Evolutionary conservation across 2,113 vertebrate genomes (phyloP).

Genomic region (Coregonus clupeaformis): DNA sequence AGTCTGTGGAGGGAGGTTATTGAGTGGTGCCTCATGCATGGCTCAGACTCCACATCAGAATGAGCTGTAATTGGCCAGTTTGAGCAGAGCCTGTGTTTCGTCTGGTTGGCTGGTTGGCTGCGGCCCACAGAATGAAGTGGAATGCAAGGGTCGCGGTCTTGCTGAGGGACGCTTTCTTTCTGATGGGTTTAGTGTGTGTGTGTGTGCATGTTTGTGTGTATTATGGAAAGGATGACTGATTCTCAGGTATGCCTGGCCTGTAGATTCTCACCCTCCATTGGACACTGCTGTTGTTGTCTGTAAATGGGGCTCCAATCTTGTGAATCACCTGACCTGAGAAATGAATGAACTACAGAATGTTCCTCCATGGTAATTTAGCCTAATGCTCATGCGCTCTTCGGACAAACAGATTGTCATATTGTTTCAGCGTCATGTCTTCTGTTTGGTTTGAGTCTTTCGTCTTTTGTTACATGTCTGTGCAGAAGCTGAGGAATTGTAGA

Average conservation of each 20-base stretch:
- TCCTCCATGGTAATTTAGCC: not conserved
- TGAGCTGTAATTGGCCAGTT: slow-evolving; percentile 39
- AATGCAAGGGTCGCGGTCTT: slow-evolving; percentile 50
- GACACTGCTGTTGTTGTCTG: too few relatives aligned
- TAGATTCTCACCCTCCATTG: slow-evolving; percentile 16
- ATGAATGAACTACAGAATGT: not conserved
- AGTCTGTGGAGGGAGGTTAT: slow-evolving; percentile 7
- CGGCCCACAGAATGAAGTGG: slow-evolving; percentile 42
- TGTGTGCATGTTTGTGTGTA: not conserved
- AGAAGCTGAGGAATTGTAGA: too few relatives aligned
- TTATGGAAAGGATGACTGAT: not conserved
- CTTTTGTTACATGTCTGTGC: too few relatives aligned
- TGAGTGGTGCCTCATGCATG: slow-evolving; percentile 14
- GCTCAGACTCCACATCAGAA: slow-evolving; percentile 24
- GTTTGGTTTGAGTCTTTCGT: too few relatives aligned
- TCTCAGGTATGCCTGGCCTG: not conserved
- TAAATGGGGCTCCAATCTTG: slow-evolving; percentile 31
- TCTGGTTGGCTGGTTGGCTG: slow-evolving; percentile 41
- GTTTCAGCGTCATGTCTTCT: too few relatives aligned
- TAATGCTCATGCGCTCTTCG: not conserved
- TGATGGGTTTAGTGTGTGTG: not conserved
- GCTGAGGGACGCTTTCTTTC: not conserved
- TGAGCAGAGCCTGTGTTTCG: slow-evolving; percentile 31
- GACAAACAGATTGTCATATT: too few relatives aligned
- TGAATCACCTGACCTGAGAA: slow-evolving; percentile 37